phyloP scores from a whole-genome alignment of 2,113 vertebrate species.

The Sakesphorus luctuosus region DNA sequence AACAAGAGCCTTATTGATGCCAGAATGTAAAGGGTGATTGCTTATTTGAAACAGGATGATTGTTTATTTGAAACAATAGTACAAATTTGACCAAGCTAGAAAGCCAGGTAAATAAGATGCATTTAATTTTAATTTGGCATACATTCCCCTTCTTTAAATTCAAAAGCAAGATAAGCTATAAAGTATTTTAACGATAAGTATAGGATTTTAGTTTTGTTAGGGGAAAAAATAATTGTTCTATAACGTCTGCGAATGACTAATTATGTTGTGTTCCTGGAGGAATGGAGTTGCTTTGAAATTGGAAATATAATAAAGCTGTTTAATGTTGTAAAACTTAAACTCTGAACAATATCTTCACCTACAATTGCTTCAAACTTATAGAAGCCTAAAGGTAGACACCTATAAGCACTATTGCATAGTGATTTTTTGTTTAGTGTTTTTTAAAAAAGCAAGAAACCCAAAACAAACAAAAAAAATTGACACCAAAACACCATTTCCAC shows the following conservation, averaged over 20 bases:
- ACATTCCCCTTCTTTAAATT: neutral
- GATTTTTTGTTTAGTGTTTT: neutral
- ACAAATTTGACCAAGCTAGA: neutral
- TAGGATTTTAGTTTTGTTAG: neutral
- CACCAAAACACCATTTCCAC: neutral
- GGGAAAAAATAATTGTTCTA: neutral
- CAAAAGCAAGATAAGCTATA: neutral
- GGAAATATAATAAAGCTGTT: conserved; percentile 21
- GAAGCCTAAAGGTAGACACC: neutral
- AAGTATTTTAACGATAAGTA: conserved; percentile 25
- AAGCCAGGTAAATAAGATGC: neutral
- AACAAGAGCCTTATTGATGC: neutral
- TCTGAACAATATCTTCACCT: neutral
- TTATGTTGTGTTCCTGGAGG: conserved; percentile 17
- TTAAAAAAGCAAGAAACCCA: neutral
- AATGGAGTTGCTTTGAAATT: conserved; percentile 17
- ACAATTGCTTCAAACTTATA: neutral
- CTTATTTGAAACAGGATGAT: neutral
- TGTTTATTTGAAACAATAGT: neutral
- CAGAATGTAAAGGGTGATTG: neutral
- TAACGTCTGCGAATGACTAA: conserved; percentile 1
- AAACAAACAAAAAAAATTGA: fast-evolving
- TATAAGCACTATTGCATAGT: neutral
- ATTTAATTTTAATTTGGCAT: neutral
- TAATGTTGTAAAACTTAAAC: neutral